Conservation (phyloP, 2,113 vertebrate genomes). For the Sprattus sprattus region DNA sequence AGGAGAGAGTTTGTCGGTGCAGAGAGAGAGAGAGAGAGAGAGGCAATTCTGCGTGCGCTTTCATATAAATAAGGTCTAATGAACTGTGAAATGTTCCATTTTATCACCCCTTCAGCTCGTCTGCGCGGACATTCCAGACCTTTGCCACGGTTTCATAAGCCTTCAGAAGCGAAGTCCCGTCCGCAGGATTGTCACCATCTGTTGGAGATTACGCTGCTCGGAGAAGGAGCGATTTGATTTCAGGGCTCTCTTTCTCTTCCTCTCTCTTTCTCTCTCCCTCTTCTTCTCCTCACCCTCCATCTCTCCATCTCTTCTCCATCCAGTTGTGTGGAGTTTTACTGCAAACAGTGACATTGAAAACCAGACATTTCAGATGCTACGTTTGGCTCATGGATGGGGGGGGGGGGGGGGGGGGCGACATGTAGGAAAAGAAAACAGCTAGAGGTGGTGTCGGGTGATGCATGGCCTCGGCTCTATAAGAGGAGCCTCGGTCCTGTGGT, state of each 20-base stretch:
- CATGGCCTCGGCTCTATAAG: constrained; percentile 60
- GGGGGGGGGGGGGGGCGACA: constrained; percentile 39
- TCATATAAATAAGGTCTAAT: constrained; percentile 62
- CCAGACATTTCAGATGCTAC: constrained; percentile 59
- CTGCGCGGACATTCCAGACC: constrained; percentile 54
- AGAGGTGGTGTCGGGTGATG: constrained; percentile 32
- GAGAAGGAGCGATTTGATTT: constrained; percentile 65
- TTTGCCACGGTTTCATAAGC: constrained; percentile 54
- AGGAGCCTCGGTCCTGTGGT: background rate
- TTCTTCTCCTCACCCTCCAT: background rate
- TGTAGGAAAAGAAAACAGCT: constrained; percentile 60
- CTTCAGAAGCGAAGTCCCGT: constrained; percentile 62
- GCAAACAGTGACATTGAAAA: constrained; percentile 71
- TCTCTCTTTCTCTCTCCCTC: background rate
- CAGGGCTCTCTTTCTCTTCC: constrained; percentile 2
- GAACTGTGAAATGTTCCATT: constrained; percentile 64
- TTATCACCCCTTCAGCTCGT: constrained; percentile 53
- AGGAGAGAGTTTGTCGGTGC: constrained; percentile 24
- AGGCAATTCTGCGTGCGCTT: constrained; percentile 52
- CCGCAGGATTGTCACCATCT: constrained; percentile 66
- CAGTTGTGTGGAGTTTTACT: constrained; percentile 66
- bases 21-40: constrained; percentile 23
- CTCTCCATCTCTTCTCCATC: constrained; percentile 53
- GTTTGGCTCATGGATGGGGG: background rate
- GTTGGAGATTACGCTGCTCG: constrained; percentile 66